These are phyloP conservation scores for Orthosia cruda DNA, from an alignment of 2,888 invertebrate species.

Conservation along the genomic window DNA sequence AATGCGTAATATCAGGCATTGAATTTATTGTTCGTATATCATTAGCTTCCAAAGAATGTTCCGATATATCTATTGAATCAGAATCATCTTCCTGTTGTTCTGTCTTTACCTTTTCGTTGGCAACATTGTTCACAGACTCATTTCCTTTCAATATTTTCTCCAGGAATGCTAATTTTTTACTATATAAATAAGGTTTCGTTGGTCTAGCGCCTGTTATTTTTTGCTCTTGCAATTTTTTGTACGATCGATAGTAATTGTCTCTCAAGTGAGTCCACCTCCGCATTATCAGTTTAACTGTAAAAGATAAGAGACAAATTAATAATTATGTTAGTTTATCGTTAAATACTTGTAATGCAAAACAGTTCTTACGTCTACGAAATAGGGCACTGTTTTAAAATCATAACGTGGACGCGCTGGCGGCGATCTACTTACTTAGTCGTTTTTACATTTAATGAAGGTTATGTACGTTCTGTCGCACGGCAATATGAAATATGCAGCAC, in stretches of 20 bases:
- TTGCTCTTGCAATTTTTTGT: conserved; percentile 21
- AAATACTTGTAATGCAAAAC: not conserved
- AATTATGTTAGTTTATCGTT: not conserved
- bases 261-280: conserved; percentile 33
- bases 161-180: conserved; percentile 16
- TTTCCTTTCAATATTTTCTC: conserved; percentile 7
- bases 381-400: not conserved
- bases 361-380: not conserved
- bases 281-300: conserved; percentile 31
- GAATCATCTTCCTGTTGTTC: not conserved
- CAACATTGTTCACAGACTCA: not conserved
- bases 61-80: not conserved
- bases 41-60: not conserved
- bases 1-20: not conserved
- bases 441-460: not conserved
- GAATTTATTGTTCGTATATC: not conserved
- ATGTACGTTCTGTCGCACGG: not conserved
- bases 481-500: not conserved
- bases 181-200: conserved; percentile 21
- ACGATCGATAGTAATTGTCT: conserved; percentile 29
- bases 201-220: not conserved
- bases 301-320: not conserved
- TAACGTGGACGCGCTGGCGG: not conserved
- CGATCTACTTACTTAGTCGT: not conserved
- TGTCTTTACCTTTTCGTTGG: not conserved